Percentiles rank a stretch among this genome's conserved stretches.
Conservation (phyloP, 2,888 invertebrate genomes). For the Caenorhabditis sp. region DNA sequence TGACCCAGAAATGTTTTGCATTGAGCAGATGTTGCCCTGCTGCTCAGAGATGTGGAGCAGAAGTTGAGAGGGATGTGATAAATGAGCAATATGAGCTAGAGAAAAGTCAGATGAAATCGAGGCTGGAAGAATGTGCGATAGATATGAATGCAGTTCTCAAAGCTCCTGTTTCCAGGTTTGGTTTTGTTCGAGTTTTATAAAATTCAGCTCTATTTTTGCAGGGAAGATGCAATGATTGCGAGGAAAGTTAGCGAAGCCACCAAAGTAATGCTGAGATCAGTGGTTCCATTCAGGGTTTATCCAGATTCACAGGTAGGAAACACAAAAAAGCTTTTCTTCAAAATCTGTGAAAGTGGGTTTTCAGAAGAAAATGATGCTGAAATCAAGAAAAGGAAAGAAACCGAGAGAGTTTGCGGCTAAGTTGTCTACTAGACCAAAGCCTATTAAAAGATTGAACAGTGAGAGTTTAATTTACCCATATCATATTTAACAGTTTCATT, state of each 20-base stretch:
- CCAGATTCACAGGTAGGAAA: constrained; percentile 49
- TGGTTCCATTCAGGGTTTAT: constrained; percentile 61
- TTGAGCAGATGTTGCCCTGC: constrained; percentile 63
- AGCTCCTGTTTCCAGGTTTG: constrained; percentile 36
- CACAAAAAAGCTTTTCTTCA: neutral
- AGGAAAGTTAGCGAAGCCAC: constrained; percentile 55
- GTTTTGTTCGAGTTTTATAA: neutral
- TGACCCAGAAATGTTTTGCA: constrained; percentile 61
- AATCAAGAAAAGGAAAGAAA: constrained; percentile 20
- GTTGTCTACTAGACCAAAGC: constrained; percentile 28
- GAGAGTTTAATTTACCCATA: too few species aligned
- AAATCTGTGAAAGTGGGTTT: neutral
- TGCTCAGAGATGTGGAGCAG: constrained; percentile 47
- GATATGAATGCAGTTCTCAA: constrained; percentile 55
- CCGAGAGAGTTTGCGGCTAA: constrained; percentile 45
- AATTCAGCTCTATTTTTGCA: neutral
- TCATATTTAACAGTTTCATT: neutral
- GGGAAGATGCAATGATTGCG: constrained; percentile 63
- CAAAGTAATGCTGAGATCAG: constrained; percentile 54
- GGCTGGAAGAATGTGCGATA: constrained; percentile 54
- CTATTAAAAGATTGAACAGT: constrained; percentile 26
- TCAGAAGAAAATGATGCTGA: constrained; percentile 34
- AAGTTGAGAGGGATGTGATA: constrained; percentile 41
- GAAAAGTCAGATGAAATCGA: constrained; percentile 53
- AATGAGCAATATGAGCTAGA: constrained; percentile 58